A percentile compares a stretch with the other conserved stretches of the same genome.
These are phyloP conservation scores for Eurois occulta DNA, from an alignment of 2,888 invertebrate genomes.

Conservation along the genomic window DNA sequence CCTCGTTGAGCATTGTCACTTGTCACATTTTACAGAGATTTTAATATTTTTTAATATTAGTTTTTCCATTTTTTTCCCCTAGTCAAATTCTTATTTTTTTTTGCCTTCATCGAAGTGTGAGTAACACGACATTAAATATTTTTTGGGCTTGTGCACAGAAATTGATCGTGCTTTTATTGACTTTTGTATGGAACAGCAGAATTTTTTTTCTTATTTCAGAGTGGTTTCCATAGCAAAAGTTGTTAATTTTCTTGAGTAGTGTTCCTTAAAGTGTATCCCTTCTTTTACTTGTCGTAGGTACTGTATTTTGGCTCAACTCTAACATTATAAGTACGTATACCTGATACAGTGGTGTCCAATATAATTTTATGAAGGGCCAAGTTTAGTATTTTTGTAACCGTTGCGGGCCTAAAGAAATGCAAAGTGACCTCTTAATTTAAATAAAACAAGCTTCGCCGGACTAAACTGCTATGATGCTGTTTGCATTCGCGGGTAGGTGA, in stretches of 20 bases:
- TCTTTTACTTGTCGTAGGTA: not conserved
- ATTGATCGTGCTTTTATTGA: not conserved
- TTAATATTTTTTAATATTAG: constrained; percentile 50
- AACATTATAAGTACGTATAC: not conserved
- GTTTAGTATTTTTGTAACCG: too few species aligned
- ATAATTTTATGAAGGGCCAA: too few species aligned
- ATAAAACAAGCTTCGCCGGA: too few species aligned
- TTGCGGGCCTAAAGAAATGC: too few species aligned
- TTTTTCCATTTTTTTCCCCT: not conserved
- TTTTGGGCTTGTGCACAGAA: not conserved
- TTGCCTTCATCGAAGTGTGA: not conserved
- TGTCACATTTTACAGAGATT: constrained; percentile 63
- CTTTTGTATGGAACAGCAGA: not conserved
- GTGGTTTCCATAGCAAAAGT: not conserved
- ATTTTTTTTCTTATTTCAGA: not conserved
- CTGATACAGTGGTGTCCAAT: too few species aligned
- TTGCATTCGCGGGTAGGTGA: too few species aligned
- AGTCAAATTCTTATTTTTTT: not conserved
- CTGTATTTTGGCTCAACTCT: not conserved
- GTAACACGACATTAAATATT: not conserved
- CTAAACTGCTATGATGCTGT: too few species aligned
- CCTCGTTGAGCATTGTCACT: constrained; percentile 18
- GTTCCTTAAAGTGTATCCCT: not conserved
- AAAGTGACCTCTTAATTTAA: too few species aligned
- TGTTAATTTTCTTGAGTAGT: too few species aligned